Evolutionary conservation across 2,888 invertebrate genomes (phyloP).

Genomic region (Melipona bicolor): DNA sequence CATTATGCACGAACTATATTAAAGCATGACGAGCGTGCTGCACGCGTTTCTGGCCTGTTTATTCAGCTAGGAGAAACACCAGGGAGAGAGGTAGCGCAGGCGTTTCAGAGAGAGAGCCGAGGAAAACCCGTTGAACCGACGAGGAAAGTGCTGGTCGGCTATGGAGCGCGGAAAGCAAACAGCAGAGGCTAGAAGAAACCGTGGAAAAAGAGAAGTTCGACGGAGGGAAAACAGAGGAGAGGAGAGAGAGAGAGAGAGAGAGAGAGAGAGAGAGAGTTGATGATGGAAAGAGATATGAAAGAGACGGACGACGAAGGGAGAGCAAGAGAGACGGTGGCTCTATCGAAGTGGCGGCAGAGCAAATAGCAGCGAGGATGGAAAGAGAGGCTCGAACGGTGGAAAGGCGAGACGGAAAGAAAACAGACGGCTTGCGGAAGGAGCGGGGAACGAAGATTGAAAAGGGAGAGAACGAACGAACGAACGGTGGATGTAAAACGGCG

Average conservation of each 20-base stretch:
- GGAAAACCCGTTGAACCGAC: background rate
- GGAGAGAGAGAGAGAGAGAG: too few relatives aligned
- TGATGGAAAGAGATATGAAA: background rate
- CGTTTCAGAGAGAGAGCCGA: background rate
- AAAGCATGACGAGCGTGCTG: slow-evolving; percentile 48
- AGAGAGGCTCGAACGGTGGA: background rate
- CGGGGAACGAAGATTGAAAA: slow-evolving; percentile 5
- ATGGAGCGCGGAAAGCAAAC: slow-evolving; percentile 8
- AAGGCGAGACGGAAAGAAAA: slow-evolving; percentile 36
- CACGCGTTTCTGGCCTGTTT: slow-evolving; percentile 49
- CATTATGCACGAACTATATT: slow-evolving; percentile 56
- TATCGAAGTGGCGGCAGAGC: background rate
- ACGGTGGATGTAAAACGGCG: slow-evolving; percentile 23
- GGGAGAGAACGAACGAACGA: background rate
- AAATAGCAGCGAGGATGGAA: slow-evolving; percentile 9
- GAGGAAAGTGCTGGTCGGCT: slow-evolving; percentile 3
- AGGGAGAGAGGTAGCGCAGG: background rate
- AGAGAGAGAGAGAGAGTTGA: too few relatives aligned
- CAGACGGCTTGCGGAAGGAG: slow-evolving; percentile 12
- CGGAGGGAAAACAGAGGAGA: slow-evolving; percentile 7
- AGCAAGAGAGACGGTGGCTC: background rate
- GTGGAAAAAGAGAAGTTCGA: slow-evolving; percentile 3
- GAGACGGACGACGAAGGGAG: background rate
- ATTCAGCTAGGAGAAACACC: slow-evolving; percentile 34
- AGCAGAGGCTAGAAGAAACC: background rate